Evolutionary conservation across 2,888 invertebrate genomes (phyloP).

Genomic region (Entomobrya proxima): DNA sequence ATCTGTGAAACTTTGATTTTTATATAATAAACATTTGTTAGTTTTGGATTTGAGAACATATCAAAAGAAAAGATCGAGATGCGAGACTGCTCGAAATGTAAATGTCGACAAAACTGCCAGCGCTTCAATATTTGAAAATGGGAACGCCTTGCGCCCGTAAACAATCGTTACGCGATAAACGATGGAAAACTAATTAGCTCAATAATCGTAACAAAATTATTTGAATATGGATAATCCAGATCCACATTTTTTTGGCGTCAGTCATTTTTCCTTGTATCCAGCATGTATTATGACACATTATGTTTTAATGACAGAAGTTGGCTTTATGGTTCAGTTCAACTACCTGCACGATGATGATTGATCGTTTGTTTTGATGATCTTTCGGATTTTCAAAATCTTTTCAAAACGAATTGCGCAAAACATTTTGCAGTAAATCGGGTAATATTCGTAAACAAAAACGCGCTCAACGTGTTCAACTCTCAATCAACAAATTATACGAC

Average conservation of each 20-base stretch:
- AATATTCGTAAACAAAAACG: neutral
- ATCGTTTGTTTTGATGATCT: too few relatives aligned
- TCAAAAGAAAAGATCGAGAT: neutral
- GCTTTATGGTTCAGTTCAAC: too few relatives aligned
- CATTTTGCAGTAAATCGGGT: neutral
- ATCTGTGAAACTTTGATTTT: neutral
- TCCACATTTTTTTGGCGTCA: conserved; percentile 51
- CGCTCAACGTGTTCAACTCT: conserved; percentile 36
- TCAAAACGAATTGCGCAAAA: neutral
- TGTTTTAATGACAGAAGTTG: neutral
- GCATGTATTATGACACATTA: conserved; percentile 20
- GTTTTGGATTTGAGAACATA: neutral
- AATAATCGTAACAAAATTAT: conserved; percentile 17
- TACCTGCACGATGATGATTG: too few relatives aligned
- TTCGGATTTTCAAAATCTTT: neutral
- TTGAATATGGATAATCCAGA: conserved; percentile 64
- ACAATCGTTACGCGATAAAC: conserved; percentile 33
- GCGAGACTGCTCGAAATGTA: conserved; percentile 32
- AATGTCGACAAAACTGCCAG: conserved; percentile 63
- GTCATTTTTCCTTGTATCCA: conserved; percentile 18
- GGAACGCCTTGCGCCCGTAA: conserved; percentile 53
- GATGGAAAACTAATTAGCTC: neutral
- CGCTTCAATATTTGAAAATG: conserved; percentile 21
- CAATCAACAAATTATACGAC: neutral
- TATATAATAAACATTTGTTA: neutral